Base-by-base conservation (phyloP, 2,113 vertebrate genomes). In the Podarcis muralis region DNA sequence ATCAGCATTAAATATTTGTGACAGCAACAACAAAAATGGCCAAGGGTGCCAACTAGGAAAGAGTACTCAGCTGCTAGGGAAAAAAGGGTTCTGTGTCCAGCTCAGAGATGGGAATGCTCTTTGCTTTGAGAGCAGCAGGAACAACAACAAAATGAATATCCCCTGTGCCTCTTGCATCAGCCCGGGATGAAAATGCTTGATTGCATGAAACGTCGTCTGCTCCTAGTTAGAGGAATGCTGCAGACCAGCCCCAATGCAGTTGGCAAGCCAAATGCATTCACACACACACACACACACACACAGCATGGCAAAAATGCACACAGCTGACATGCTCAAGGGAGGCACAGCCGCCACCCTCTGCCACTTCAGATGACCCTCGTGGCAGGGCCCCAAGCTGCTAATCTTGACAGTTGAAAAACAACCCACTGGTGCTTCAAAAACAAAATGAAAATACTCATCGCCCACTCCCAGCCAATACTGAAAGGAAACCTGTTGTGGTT, bases 401-500 rank as follows among this genome's bases (percentile, higher is more conserved):
- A 53, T 94, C 71, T 85, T 78, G 76, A 94, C 65, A 69, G 90
- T 86, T 32, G 92, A 90, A 91, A 88, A 95, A 91, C n/a, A 57
- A 91, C 81, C 90, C 90, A 65, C 32, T 86, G 82, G 71, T 4
- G 81, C 79, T 53, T 48, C 82, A 0, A 83, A 93, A 90, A 66
- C 95, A 89, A 6, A 79, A 8, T 15, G 72, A 37, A 35, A 32
- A 93, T 93, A 95, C 93, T 94, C 87, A 89, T 95, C 88, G 20
- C 95, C 95, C 91, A 96, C 94, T 97, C 94, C 86, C 93, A 95
- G 95, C 94, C 95, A 95, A 53, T 94, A 96, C 94, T 96, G 96
- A 95, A 95, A 94, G 97, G 95, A 96, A 96, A 97, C 96, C 97
- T 97, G 96, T 96, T 97, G 96, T 97, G 96, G 95, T 97, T 96